Conservation (phyloP, 1,140 invertebrate species). For the Linepithema humile region DNA sequence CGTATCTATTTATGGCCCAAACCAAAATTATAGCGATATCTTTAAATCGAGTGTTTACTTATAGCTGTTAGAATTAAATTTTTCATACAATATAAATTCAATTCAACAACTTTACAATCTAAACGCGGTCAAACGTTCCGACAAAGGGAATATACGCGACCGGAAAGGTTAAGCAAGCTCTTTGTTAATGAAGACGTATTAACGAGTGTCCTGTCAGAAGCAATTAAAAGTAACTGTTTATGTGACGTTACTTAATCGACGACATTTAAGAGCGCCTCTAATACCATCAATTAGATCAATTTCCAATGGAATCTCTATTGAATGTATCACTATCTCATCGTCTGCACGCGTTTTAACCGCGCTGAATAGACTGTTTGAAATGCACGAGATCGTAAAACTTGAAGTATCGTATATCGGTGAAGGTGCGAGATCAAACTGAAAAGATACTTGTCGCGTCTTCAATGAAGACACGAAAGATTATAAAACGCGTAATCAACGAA, state of each 20-base stretch:
- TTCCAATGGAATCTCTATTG: conserved; percentile 2
- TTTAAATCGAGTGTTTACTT: too few species aligned
- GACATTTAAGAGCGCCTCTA: conserved; percentile 49
- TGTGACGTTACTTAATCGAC: conserved; percentile 43
- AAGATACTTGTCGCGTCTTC: not conserved
- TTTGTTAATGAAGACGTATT: conserved; percentile 62
- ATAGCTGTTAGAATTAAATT: too few species aligned
- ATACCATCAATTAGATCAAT: conserved; percentile 55
- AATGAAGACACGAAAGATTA: not conserved
- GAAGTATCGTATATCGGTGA: not conserved
- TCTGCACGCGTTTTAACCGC: not conserved
- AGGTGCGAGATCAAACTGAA: not conserved
- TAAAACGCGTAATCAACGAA: conserved; percentile 60
- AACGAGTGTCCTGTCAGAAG: conserved; percentile 58
- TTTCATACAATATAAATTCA: too few species aligned
- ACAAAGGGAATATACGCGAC: conserved; percentile 21
- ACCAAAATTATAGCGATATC: too few species aligned
- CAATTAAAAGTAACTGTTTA: conserved; percentile 63
- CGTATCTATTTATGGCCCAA: too few species aligned
- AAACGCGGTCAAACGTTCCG: conserved; percentile 8
- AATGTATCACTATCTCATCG: conserved; percentile 14
- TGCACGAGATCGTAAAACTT: not conserved
- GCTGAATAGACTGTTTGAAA: not conserved
- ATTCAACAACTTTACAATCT: not conserved
- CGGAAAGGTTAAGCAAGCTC: conserved; percentile 36